A percentile compares a stretch with the other conserved stretches of the same genome.
Conservation (phyloP, 2,888 invertebrate genomes). For the Lagria hirta region DNA sequence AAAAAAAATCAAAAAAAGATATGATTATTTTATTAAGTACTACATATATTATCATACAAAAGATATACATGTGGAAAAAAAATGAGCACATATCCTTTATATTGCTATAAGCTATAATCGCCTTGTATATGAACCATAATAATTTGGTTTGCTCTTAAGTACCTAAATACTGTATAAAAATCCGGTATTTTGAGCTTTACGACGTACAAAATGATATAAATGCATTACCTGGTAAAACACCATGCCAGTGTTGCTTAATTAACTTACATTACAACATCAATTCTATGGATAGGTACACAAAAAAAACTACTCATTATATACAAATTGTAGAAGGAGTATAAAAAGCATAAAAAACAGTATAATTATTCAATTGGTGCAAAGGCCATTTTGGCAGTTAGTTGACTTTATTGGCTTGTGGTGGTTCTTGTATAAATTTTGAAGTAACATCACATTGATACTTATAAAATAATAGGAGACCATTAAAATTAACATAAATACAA, state of each 20-base stretch:
- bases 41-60: conserved; percentile 38
- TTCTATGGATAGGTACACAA: conserved; percentile 8
- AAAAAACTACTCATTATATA: conserved; percentile 18
- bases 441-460: conserved; percentile 28
- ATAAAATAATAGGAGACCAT: conserved; percentile 30
- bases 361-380: conserved; percentile 27
- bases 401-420: conserved; percentile 31
- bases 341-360: conserved; percentile 22
- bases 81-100: conserved; percentile 12
- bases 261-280: conserved; percentile 28
- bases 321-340: conserved; percentile 15
- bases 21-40: too few species aligned
- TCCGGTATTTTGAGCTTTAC: conserved; percentile 34
- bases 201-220: conserved; percentile 32
- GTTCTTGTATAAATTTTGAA: conserved; percentile 20
- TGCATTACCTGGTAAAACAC: conserved; percentile 42
- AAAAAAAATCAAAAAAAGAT: too few species aligned
- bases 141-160: conserved; percentile 31
- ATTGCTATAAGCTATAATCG: conserved; percentile 34
- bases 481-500: conserved; percentile 31
- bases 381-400: conserved; percentile 38
- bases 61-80: conserved; percentile 27
- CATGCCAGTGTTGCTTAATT: conserved; percentile 20
- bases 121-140: conserved; percentile 30
- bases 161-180: conserved; percentile 38